Conservation (phyloP, 2,888 invertebrate genomes). For the Erebia palarica region DNA sequence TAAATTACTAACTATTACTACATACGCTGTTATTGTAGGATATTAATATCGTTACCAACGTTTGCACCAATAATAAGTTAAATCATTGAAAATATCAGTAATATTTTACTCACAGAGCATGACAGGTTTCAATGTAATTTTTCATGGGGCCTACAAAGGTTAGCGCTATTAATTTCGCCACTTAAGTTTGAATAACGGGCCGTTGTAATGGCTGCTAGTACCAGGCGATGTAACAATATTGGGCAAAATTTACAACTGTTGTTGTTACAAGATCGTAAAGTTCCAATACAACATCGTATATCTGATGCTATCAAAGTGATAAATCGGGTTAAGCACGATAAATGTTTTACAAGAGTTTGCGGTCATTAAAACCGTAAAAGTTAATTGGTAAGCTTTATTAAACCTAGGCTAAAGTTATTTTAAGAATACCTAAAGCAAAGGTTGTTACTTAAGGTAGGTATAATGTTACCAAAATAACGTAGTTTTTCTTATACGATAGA, state of each 20-base stretch:
- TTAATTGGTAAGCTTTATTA: slow-evolving; percentile 1
- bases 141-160: not conserved
- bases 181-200: slow-evolving; percentile 19
- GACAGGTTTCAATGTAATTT: not conserved
- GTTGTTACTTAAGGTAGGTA: too few species aligned
- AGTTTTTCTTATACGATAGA: too few species aligned
- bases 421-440: too few species aligned
- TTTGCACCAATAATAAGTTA: too few species aligned
- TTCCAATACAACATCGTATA: slow-evolving; percentile 21
- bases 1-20: too few species aligned
- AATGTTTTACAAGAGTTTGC: slow-evolving; percentile 18
- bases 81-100: too few species aligned
- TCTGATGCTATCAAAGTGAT: slow-evolving; percentile 26
- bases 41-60: too few species aligned
- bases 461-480: too few species aligned
- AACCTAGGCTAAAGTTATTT: not conserved
- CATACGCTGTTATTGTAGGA: too few species aligned
- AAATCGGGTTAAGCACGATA: slow-evolving; percentile 21
- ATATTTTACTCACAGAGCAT: not conserved
- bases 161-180: slow-evolving; percentile 18
- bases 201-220: slow-evolving; percentile 14
- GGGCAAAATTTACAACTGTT: slow-evolving; percentile 25
- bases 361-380: slow-evolving; percentile 11
- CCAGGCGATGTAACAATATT: slow-evolving; percentile 22
- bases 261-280: slow-evolving; percentile 24